Evolutionary conservation across 2,888 invertebrate species (phyloP), one percentile per base, ranked within the genome.

Genomic region (Apamea monoglypha): DNA sequence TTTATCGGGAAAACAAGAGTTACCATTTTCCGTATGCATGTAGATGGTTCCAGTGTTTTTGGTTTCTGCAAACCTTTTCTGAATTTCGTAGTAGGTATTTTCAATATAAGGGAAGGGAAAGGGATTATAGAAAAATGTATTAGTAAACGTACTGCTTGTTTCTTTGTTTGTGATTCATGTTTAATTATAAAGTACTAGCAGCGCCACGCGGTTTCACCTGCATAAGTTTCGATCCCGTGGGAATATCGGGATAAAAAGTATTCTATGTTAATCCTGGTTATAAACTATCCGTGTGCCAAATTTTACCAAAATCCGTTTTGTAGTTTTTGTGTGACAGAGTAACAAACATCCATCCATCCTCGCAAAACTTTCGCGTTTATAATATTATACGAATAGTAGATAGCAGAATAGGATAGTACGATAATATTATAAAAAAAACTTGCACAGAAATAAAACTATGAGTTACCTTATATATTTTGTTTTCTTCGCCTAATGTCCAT

Each of bases 1-100:
- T 88, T 86, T 88, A 87, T 88, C 79, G 76, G 66, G 66, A 85
- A 85, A 86, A 87, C 83, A 88, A 82, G 77, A 66, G 80, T 29
- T 53, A 79, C 75, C 61, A 68, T 74, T 78, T 86, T 78, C 77
- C 50, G 72, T 76, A 56, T 81, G 56, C 70, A 78, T 47, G 64
- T 81, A 71, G 61, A 67, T 69, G 59, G 36, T 72, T 2, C 32
- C 40, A 25, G 53, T 64, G n/a, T 56, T 67, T 76, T 83, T 61
- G 18, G n/a, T 47, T 36, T 70, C 47, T 59, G 61, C 8, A 73
- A 67, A 21, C 32, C 18, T 73, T 77, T 71, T 56, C 5, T 2
- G 21, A 64, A 40, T 69, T 67, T 56, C 36, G 14, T 63, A 21
- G 18, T 64, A 36, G 10, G 4, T 21, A 64, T 63, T 63, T 63